Base-by-base conservation (phyloP, 1,140 invertebrate species). In the Diorhabda carinulata region DNA sequence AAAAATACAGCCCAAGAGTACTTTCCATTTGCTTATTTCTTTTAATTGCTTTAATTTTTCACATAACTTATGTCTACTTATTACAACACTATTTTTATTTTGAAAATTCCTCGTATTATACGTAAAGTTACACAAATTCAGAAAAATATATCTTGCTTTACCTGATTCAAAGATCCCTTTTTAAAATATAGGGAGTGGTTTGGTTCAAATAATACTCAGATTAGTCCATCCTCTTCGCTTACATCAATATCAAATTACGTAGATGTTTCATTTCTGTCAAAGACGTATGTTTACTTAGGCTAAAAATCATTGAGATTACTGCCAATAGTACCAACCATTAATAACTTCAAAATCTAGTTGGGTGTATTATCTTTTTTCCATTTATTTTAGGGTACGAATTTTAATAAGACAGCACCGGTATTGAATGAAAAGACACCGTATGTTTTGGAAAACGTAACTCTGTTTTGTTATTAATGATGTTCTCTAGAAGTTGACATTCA, bases 401-500 rank as follows among this genome's bases (percentile, higher is more conserved):
- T 67, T 67, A 67, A 67, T 67, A 67, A 67, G 66, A 67, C 66
- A 61, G 57, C 57, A 47, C 8, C 43, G 62, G 25, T 64, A 64
- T 45, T 42, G 52, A 61, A 57, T 5, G 60, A 25, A n/a, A 64
- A 64, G 42, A 45, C 61, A 47, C 43, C 52, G 44, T 47, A 59
- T 62, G 66, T 72, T 72, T 70, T 68, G 52, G 47, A 67, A 72
- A 72, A 64, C 57, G 64, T 72, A 66, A 63, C 44, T 41, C 52
- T 43, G 47, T 47, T 41, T 64, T 43, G 47, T 72, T 68, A 72
- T 72, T 72, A 72, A 72, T 71, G 70, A 71, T 72, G 62, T 66
- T 72, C 43, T 68, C 57, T 62, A 65, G 67, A 68, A 69, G 70
- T 68, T 72, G 70, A 72, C 70, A 57, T 72, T 72, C 61, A 41